Evolutionary conservation across 2,113 vertebrate species (phyloP), one percentile per base, ranked within the genome.

Genomic region (Dromaius novaehollandiae): DNA sequence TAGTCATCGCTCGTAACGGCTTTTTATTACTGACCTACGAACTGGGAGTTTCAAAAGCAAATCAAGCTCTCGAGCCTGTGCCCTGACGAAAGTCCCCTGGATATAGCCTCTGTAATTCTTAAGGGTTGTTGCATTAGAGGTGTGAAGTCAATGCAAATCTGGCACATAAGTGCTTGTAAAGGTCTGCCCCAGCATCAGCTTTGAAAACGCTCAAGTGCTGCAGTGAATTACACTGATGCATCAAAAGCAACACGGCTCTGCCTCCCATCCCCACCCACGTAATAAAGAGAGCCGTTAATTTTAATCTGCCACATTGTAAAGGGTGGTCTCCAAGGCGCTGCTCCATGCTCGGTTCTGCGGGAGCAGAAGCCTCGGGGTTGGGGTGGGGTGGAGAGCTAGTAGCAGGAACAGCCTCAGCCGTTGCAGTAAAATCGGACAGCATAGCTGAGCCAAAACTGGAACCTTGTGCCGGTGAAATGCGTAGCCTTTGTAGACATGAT

Each of bases 241-340:
- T 65, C 86, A 58, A 66, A 89, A 85, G 70, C 32, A 73, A 9
- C 65, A 44, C 56, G 30, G 82, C 78, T 65, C 58, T 87, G 74
- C 84, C 94, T 91, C 58, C 87, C 70, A 4, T 93, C 53, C 87
- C 87, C 91, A 88, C 87, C 91, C 88, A 85, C 66, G 0, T 48
- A 76, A 82, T 89, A 69, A 82, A 87, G 87, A 48, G 5, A 88
- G 42, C 68, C 8, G 1, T 93, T 91, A 82, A 96, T 96, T 91
- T 93, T 95, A 71, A 71, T 60, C 0, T 11, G 46, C 77, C 74
- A 79, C 0, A 64, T 89, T 68, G 74, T 64, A 89, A 68, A 2
- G 69, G 86, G 76, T 63, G 73, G 4, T 71, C 86, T 90, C 77
- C 83, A 60, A 86, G 94, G 92, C 93, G 86, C 71, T 91, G 38